These are phyloP conservation scores for Neotoxoptera formosana DNA, from an alignment of 1,140 invertebrate species.

Conservation along the genomic window DNA sequence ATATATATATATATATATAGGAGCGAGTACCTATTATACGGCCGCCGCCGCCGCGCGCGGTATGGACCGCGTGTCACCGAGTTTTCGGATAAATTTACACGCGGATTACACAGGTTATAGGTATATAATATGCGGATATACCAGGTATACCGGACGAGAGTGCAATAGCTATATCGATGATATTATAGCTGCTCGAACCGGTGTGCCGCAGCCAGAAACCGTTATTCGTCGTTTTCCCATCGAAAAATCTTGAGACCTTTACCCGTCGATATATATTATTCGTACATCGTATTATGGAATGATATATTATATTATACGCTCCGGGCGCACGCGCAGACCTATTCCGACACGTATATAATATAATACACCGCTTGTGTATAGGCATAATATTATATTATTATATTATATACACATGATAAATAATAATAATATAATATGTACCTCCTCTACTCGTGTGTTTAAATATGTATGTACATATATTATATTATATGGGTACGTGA, in stretches of 20 bases:
- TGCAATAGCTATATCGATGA: neutral
- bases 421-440: neutral
- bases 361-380: too few relatives aligned
- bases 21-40: neutral
- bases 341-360: neutral
- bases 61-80: neutral
- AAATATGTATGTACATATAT: neutral
- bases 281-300: neutral
- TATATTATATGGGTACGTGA: neutral
- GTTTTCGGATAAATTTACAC: conserved; percentile 6
- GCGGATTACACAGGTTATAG: neutral
- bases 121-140: neutral
- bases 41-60: too few relatives aligned
- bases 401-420: too few relatives aligned
- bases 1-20: too few relatives aligned
- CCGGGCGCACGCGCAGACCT: neutral
- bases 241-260: neutral
- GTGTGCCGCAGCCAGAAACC: neutral
- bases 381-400: too few relatives aligned
- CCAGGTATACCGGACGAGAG: neutral
- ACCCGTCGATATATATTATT: neutral
- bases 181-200: neutral
- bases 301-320: neutral
- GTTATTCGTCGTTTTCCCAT: neutral
- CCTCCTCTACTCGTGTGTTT: neutral